Evolutionary conservation across 2,797 vertebrate species (phyloP).

Genomic region (Coregonus ussuriensis): DNA sequence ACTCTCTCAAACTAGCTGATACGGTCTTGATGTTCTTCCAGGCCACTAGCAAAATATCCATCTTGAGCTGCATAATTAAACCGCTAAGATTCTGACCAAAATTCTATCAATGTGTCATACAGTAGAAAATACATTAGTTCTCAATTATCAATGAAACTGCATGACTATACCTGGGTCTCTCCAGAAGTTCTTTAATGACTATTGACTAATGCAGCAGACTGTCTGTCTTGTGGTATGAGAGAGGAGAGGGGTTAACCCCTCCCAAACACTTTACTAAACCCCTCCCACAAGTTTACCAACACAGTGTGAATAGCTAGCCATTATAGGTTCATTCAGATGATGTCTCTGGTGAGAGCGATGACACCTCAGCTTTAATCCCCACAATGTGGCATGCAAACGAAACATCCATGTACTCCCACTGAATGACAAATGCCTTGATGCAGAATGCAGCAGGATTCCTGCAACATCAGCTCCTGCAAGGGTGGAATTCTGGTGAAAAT

Average conservation of each 20-base stretch:
- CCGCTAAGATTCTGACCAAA: not conserved
- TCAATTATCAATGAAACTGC: constrained; percentile 18
- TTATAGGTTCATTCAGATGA: constrained; percentile 71
- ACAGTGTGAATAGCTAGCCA: constrained; percentile 69
- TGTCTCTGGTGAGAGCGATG: constrained; percentile 60
- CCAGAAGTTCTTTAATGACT: constrained; percentile 11
- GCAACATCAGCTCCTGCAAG: not conserved
- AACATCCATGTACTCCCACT: constrained; percentile 51
- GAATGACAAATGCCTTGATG: constrained; percentile 36
- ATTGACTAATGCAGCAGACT: constrained; percentile 22
- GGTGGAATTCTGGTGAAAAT: not conserved
- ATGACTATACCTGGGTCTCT: constrained; percentile 6
- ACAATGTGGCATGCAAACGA: constrained; percentile 43
- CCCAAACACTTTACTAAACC: constrained; percentile 62
- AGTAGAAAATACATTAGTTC: not conserved
- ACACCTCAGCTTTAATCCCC: constrained; percentile 64
- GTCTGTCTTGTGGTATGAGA: constrained; percentile 36
- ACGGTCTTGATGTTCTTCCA: too few relatives aligned
- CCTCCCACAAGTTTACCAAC: constrained; percentile 69
- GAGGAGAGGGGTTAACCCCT: constrained; percentile 55
- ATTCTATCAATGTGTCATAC: constrained; percentile 9
- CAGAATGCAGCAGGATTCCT: constrained; percentile 23
- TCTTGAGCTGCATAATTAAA: not conserved
- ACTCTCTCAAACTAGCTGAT: not conserved
- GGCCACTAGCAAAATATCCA: not conserved